A percentile compares a stretch with the other conserved stretches of the same genome.
phyloP scores from a whole-genome alignment of 2,797 vertebrate genomes.

The Pseudopleuronectes americanus region DNA sequence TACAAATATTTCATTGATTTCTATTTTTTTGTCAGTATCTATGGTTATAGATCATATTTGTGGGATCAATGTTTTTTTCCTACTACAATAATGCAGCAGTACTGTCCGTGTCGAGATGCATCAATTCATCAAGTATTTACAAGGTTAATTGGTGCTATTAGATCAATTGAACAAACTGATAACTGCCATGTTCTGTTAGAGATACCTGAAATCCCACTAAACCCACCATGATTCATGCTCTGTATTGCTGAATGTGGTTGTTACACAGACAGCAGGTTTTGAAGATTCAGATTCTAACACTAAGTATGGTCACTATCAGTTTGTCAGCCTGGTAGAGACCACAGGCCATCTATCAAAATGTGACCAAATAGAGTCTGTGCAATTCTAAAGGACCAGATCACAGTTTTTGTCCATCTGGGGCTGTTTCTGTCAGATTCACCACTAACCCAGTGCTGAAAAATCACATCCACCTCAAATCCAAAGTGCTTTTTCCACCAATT shows the following conservation, averaged over 20 bases:
- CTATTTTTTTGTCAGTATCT: too few species aligned
- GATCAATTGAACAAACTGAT: too few species aligned
- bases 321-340: background rate
- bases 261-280: background rate
- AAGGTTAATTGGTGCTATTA: too few species aligned
- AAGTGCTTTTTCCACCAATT: slow-evolving; percentile 40
- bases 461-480: slow-evolving; percentile 29
- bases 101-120: too few species aligned
- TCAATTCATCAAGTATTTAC: too few species aligned
- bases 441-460: slow-evolving; percentile 29
- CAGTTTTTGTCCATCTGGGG: slow-evolving; percentile 21
- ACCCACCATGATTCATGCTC: background rate
- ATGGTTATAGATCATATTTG: too few species aligned
- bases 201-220: too few species aligned
- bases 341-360: slow-evolving; percentile 7
- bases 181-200: too few species aligned
- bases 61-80: too few species aligned
- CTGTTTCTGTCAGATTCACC: slow-evolving; percentile 39
- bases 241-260: background rate
- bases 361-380: slow-evolving; percentile 1
- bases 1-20: too few species aligned
- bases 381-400: slow-evolving; percentile 16
- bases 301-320: background rate
- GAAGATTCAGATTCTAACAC: background rate
- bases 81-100: too few species aligned